A percentile compares a stretch with the other conserved stretches of the same genome.
Conservation (phyloP, 1,140 invertebrate genomes). For the Eubasilissa regina region DNA sequence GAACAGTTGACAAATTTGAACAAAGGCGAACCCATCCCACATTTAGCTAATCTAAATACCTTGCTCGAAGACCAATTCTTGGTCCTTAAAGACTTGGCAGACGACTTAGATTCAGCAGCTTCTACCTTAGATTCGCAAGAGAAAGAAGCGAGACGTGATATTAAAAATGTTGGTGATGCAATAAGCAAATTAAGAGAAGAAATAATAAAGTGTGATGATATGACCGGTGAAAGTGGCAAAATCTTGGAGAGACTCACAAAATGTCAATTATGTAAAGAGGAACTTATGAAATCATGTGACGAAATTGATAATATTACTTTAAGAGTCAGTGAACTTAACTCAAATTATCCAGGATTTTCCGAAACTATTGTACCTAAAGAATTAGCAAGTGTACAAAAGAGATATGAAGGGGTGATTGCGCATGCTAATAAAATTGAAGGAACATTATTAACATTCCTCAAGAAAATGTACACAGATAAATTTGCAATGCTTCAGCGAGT, state of each 20-base stretch:
- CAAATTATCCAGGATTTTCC: constrained; percentile 85
- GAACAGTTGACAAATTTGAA: constrained; percentile 87
- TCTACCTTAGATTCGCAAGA: constrained; percentile 83
- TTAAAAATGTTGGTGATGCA: constrained; percentile 80
- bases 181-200: constrained; percentile 87
- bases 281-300: constrained; percentile 77
- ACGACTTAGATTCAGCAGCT: constrained; percentile 82
- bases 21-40: constrained; percentile 79
- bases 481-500: constrained; percentile 85
- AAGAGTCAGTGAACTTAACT: constrained; percentile 80
- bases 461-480: constrained; percentile 91
- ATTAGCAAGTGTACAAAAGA: constrained; percentile 82
- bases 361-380: constrained; percentile 86
- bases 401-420: constrained; percentile 80
- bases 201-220: constrained; percentile 92
- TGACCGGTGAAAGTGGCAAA: constrained; percentile 89
- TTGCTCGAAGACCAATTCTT: constrained; percentile 86
- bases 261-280: constrained; percentile 79
- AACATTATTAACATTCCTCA: constrained; percentile 85
- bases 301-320: constrained; percentile 80
- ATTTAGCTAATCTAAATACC: constrained; percentile 79
- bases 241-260: constrained; percentile 85
- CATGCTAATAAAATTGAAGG: constrained; percentile 88
- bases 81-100: constrained; percentile 81
- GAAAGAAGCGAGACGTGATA: constrained; percentile 78